These are phyloP conservation scores for Psittacula cyanocephala DNA, from an alignment of 2,113 vertebrate species.

Conservation along the genomic window DNA sequence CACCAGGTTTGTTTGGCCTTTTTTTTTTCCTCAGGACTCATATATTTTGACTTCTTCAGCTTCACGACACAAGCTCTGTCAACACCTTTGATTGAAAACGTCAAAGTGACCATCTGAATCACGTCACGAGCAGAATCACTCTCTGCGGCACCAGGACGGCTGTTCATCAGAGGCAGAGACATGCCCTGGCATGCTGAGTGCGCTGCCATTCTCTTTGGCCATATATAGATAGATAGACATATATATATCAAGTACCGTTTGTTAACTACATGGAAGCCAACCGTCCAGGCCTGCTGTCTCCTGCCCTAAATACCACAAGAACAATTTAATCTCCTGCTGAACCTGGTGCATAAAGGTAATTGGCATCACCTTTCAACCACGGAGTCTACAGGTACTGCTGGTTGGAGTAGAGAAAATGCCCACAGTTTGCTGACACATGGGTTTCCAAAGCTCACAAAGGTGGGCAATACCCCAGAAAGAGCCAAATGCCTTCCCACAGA, in stretches of 20 bases:
- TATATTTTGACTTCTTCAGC: slow-evolving; percentile 21
- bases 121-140: not conserved
- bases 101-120: not conserved
- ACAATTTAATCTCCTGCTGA: not conserved
- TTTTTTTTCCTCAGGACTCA: not conserved
- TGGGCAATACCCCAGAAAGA: not conserved
- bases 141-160: not conserved
- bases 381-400: not conserved
- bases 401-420: not conserved
- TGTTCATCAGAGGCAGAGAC: not conserved
- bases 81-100: slow-evolving; percentile 16
- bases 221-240: not conserved
- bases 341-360: not conserved
- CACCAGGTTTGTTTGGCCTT: not conserved
- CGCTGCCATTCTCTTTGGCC: not conserved
- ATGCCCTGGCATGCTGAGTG: not conserved
- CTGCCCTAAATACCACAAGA: not conserved
- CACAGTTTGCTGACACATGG: not conserved
- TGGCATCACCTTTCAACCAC: not conserved
- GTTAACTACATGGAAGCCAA: not conserved
- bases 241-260: not conserved
- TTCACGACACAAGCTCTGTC: not conserved
- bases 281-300: not conserved
- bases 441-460: not conserved
- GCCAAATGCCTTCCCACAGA: rapidly evolving